A percentile compares a stretch with the other conserved stretches of the same genome.
Conservation (phyloP, 2,113 vertebrate species). For the Manacus vitellinus region DNA sequence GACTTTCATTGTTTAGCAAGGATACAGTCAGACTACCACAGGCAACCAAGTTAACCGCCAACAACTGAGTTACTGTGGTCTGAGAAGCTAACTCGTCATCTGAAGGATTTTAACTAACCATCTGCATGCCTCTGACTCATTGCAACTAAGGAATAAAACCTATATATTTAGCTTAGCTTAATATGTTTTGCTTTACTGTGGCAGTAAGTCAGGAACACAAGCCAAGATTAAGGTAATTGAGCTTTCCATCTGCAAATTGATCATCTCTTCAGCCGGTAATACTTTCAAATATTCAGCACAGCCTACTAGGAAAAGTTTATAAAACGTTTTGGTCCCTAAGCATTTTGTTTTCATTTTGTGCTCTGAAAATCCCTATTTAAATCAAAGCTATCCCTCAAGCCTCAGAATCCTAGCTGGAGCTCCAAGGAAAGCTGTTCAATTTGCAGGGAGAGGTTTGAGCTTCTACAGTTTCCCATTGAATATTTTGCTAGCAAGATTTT, state of each 20-base stretch:
- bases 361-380: slow-evolving; percentile 47
- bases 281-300: not conserved
- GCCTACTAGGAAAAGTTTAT: not conserved
- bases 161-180: not conserved
- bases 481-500: slow-evolving; percentile 23
- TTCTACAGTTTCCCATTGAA: not conserved
- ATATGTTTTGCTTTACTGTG: not conserved
- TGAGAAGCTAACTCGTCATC: not conserved
- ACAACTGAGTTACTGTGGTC: not conserved
- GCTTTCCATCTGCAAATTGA: not conserved
- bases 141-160: not conserved
- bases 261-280: not conserved
- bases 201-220: not conserved
- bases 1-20: not conserved
- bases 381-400: slow-evolving; percentile 6
- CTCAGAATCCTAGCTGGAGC: not conserved
- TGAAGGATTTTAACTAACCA: not conserved
- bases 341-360: slow-evolving; percentile 51
- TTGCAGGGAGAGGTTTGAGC: not conserved
- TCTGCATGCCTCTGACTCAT: not conserved
- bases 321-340: not conserved
- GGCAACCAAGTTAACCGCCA: not conserved
- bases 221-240: not conserved
- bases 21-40: not conserved
- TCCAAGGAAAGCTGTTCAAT: slow-evolving; percentile 19